phyloP scores from a whole-genome alignment of 2,797 vertebrate species.

The Sparus aurata region DNA sequence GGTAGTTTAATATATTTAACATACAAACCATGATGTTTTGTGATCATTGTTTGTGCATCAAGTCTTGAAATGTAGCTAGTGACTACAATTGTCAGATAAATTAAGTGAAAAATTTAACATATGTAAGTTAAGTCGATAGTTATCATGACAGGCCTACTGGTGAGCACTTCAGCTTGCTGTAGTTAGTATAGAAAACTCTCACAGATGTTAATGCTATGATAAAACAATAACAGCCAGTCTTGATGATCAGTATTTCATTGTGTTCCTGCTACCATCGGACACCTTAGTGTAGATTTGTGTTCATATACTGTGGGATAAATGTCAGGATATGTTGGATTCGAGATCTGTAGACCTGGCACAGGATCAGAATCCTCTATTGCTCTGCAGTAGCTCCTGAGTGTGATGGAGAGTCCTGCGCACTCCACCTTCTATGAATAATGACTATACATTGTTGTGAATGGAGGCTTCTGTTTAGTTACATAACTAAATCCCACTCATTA shows the following conservation, averaged over 20 bases:
- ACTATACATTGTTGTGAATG: conserved; percentile 62
- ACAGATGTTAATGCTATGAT: neutral
- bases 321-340: conserved; percentile 31
- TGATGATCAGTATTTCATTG: neutral
- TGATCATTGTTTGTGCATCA: too few species aligned
- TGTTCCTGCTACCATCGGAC: neutral
- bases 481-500: conserved; percentile 76
- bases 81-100: too few species aligned
- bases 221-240: too few species aligned
- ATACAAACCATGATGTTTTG: too few species aligned
- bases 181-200: neutral
- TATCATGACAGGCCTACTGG: neutral
- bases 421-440: conserved; percentile 32
- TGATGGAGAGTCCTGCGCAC: conserved; percentile 29
- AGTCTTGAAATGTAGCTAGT: too few species aligned
- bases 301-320: neutral
- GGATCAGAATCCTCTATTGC: neutral
- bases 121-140: too few species aligned
- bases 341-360: conserved; percentile 14
- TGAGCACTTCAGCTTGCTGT: neutral
- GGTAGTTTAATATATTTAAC: too few species aligned
- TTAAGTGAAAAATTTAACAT: too few species aligned
- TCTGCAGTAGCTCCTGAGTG: conserved; percentile 14
- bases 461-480: conserved; percentile 68
- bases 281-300: neutral